Base-by-base conservation (phyloP, 2,888 invertebrate genomes). In the Synanthedon vespiformis region DNA sequence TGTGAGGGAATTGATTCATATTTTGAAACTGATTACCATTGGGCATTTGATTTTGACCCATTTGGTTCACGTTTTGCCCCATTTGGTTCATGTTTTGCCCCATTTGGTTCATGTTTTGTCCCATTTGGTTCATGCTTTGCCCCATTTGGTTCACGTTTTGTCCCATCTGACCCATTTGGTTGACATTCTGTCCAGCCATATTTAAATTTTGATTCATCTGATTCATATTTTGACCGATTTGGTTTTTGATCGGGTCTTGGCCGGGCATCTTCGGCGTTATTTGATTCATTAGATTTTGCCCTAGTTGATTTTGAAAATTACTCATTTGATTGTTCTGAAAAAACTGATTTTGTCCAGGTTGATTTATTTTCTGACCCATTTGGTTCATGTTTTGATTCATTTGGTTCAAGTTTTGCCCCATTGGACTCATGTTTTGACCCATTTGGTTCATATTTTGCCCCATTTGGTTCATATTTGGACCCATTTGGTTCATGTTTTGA, bases 11-110 rank as follows among this genome's bases (percentile, higher is more conserved):
- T 60, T 80, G 83, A 53, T 75, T 80, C 70, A 81, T 77, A 0
- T 65, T 60, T 0, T 70, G 67, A 63, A 78, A 82, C 59, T 80
- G 81, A 52, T 75, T 76, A 1, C 83, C 81, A 48, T 85, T 85
- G 0, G 77, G 72, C 57, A 81, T 67, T 60, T 54, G 66, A 41
- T 61, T 63, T 47, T 71, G 70, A 5, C 61, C 59, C 56, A 53
- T 50, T 49, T 67, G 70, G 52, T 63, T 68, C 51, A 61, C 55
- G 54, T 56, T 64, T 49, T 60, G 65, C 2, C 61, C 58, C 49
- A 67, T 68, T 6, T 65, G 66, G 14, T 62, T 60, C 22, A 65
- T 41, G 56, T 55, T 62, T 48, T 68, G 71, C 3, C 61, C 62
- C 56, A 71, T 71, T 18, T 68, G 74, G 48, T 62, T 71, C 14